Base-by-base conservation (phyloP, 2,888 invertebrate species). In the Gisinianus flammeolus region DNA sequence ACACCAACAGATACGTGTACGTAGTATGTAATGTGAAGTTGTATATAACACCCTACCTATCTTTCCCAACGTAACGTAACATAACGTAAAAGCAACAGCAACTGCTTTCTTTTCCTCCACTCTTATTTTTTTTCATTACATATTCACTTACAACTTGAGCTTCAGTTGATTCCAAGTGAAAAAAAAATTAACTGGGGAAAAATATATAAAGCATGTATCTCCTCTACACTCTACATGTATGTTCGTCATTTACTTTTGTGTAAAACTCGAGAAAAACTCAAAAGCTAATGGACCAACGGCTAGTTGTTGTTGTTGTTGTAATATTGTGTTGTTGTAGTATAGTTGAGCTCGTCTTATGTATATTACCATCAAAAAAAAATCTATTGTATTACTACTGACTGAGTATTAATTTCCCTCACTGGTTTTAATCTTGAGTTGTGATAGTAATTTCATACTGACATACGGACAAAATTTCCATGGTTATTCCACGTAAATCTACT, bases 361-460 rank as follows among this genome's bases (percentile, higher is more conserved):
- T 44, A 44, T 16, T 44, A 44, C 19, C 44, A 44, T 44, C 26
- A 62, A 28, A 28, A 24, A 6, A 62, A 62, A 62, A 62, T 62
- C 62, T 62, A 62, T 62, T 62, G 62, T 62, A 28, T 28, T 28
- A 58, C 58, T 44, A 16, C 44, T 44, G 44, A 24, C 58, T 58
- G 58, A 72, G 54, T 71, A 71, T 72, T 72, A 72, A 72, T 69
- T 69, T 33, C 67, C 67, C 33, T 22, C 33, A 33, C 67, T 67
- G 31, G 33, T 70, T 70, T 16, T 52, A 52, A 52, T 70, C 52
- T 19, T 52, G 54, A 44, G 69, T 69, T 69, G 70, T 70, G 70
- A 28, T 44, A 10, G 28, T 70, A 52, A 70, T 70, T 70, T 70
- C 26, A 54, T 52, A 70, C n/a, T 24, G 70, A 70, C 26, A 54